Base-by-base conservation (phyloP, 2,888 invertebrate genomes). In the Agrotis exclamationis region DNA sequence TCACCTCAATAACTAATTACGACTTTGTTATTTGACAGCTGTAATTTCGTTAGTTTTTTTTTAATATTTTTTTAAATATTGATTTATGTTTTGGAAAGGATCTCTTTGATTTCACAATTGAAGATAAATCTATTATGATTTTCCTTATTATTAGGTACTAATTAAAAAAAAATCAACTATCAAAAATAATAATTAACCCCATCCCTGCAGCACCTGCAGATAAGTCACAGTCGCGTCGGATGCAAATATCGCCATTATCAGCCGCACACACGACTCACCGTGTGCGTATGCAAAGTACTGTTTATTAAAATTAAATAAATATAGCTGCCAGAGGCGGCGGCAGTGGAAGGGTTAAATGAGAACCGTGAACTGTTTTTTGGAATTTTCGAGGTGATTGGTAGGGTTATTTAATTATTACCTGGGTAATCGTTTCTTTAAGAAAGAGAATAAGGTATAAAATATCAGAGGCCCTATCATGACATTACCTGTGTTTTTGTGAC, bases 251-350 rank as follows among this genome's bases (percentile, higher is more conserved):
- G 71, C 87, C 89, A 95, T 95, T 95, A 95, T 95, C 95, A 89
- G 93, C 80, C 63, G 81, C 91, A 87, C 95, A 94, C 92, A 88
- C 92, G 88, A 86, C 86, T 85, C 86, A 83, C 76, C 74, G 91
- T 89, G 91, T 90, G 91, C 85, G 87, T 93, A 94, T 95, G 94
- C 93, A 92, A 95, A 95, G 94, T 77, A 74, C 82, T 90, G 91
- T 92, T 93, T 95, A 94, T 95, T 95, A 94, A 95, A 96, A 94
- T 95, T 94, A 94, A 94, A 95, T 94, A 95, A 95, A 95, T 94
- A 93, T 87, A 56, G 13, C 56, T 1, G 77, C 77, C 85, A 82
- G 80, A 83, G 81, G 64, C 3, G 39, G 14, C 64, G 79, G 83
- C 63, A 45, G 51, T 22, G 28, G 45, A 9, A 62, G 67, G 66